Conservation (phyloP, 2,888 invertebrate genomes). For the Germaria angustata region DNA sequence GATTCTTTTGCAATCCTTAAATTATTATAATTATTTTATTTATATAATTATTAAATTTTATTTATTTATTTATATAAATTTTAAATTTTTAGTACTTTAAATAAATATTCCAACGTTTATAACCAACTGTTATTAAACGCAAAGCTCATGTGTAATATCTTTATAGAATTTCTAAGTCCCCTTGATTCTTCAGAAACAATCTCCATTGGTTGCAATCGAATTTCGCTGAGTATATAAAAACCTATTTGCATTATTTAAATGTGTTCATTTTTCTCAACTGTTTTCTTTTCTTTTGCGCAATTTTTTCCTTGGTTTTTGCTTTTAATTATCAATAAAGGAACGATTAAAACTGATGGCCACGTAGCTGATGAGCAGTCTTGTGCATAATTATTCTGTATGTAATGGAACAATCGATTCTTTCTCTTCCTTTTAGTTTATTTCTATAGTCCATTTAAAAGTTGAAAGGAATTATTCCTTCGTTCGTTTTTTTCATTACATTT, state of each 20-base stretch:
- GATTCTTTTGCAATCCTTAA: too few species aligned
- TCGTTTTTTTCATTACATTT: background rate
- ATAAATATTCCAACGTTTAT: too few species aligned
- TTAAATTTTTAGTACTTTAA: too few species aligned
- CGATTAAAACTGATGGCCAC: conserved; percentile 65
- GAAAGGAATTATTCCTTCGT: conserved; percentile 18
- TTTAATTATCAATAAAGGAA: conserved; percentile 65
- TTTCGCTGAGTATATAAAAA: background rate
- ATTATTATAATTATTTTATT: too few species aligned
- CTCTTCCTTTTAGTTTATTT: conserved; percentile 16
- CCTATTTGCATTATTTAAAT: background rate
- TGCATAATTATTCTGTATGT: conserved; percentile 31
- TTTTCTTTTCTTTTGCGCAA: conserved; percentile 10
- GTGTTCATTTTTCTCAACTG: background rate
- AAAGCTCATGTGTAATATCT: too few species aligned
- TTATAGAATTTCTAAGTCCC: too few species aligned
- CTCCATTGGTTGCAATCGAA: too few species aligned
- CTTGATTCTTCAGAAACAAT: too few species aligned
- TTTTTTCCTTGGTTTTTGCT: conserved; percentile 10
- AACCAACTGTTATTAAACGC: too few species aligned
- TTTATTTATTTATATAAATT: too few species aligned
- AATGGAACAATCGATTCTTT: conserved; percentile 32
- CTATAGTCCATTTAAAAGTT: conserved; percentile 33
- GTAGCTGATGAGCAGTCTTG: conserved; percentile 60
- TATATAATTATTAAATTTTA: too few species aligned